Evolutionary conservation across 2,797 vertebrate species (phyloP), one percentile per base, ranked within the genome.

Genomic region (Enteromius treurensis): DNA sequence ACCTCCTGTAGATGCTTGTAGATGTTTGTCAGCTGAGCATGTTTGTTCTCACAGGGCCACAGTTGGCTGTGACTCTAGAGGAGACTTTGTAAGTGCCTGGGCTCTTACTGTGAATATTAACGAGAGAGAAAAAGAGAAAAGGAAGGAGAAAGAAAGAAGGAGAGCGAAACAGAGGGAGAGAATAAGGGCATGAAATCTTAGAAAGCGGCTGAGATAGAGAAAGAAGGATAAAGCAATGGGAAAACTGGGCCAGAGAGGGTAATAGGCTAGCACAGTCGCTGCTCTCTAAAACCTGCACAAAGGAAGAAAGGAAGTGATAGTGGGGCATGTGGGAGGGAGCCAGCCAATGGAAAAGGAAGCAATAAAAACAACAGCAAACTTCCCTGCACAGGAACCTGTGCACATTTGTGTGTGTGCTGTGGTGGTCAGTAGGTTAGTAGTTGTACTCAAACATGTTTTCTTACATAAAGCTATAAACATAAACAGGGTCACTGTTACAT

Each of bases 71-170:
- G 91, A 93, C 89, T 78, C 60, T 89, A 91, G 92, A 91, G 89
- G 91, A 91, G 87, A 90, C 88, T 89, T 91, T 91, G 92, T 92
- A 92, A 92, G 93, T 92, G 94, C 93, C 93, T 92, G 92, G 90
- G 87, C 89, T 93, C 93, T 92, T 93, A 94, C 93, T 93, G 92
- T 95, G 95, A 95, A 95, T 95, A 94, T 95, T 94, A 95, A 95
- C 92, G 92, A 94, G 92, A 91, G 88, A 91, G 79, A 86, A 87
- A 88, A 88, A 79, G 81, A 64, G 74, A 81, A 34, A 73, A 69
- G 42, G 17, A 65, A 53, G 81, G 71, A 75, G 29, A 71, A 64
- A 81, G 77, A 84, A 60, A 62, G 37, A 68, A 81, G 42, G 64
- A 84, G 42, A 69, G 47, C 42, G 45, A 85, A 51, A 68, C 51